Evolutionary conservation across 92 coral and sea anemone species (phyloP).

Genomic region (Palythoa grandis): DNA sequence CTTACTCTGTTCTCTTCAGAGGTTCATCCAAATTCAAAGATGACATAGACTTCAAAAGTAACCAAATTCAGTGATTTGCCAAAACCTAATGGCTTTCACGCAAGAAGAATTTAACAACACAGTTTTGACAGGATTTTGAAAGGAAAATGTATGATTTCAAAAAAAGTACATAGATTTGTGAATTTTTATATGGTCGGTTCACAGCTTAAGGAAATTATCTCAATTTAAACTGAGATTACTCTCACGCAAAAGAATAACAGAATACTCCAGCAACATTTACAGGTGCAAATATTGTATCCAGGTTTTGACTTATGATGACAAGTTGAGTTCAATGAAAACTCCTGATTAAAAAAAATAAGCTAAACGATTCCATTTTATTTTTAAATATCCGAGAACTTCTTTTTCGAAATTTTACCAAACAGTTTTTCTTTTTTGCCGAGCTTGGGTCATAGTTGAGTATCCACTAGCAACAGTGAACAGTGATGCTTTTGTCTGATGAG

Average conservation of each 20-base stretch:
- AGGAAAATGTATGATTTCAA: neutral
- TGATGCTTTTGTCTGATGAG: neutral
- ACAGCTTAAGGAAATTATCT: neutral
- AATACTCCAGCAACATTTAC: constrained; percentile 7
- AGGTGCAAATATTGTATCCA: constrained; percentile 28
- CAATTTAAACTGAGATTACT: neutral
- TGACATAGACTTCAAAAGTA: neutral
- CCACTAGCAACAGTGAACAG: constrained; percentile 29
- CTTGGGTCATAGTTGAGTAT: neutral
- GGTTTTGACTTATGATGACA: constrained; percentile 14
- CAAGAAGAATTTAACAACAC: neutral
- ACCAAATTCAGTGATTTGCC: neutral
- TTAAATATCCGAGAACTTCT: neutral
- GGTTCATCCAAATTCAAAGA: too few species aligned
- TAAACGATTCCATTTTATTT: neutral
- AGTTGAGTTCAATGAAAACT: constrained; percentile 25
- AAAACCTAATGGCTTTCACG: neutral
- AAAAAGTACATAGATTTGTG: neutral
- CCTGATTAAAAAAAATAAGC: neutral
- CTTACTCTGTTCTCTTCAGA: neutral
- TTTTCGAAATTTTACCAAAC: neutral
- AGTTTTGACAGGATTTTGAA: neutral
- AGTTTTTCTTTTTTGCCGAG: neutral
- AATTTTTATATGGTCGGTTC: neutral
- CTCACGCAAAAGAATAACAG: neutral